Conservation (phyloP, 2,113 vertebrate species). For the Sander lucioperca region DNA sequence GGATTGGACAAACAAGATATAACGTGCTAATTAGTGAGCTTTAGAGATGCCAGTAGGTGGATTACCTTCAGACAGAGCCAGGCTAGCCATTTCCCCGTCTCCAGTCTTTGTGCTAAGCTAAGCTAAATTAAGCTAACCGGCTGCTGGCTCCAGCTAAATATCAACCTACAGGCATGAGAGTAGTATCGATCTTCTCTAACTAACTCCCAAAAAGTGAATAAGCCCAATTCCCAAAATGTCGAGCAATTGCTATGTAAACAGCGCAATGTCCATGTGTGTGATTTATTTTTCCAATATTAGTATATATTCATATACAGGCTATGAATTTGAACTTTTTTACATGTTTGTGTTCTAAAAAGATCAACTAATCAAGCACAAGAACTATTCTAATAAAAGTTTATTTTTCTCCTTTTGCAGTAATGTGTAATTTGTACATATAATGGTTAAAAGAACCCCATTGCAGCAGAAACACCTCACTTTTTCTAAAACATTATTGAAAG, state of each 20-base stretch:
- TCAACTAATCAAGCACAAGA: neutral
- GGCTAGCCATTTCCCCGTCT: too few relatives aligned
- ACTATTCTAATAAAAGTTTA: neutral
- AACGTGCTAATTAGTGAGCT: too few relatives aligned
- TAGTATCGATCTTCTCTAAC: neutral
- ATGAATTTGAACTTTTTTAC: neutral
- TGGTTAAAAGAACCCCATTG: neutral
- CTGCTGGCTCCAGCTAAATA: too few relatives aligned
- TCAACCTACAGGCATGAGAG: neutral
- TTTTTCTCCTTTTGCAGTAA: neutral
- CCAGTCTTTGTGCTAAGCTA: too few relatives aligned
- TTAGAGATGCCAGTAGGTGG: too few relatives aligned
- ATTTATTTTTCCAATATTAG: neutral
- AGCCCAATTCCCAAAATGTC: neutral
- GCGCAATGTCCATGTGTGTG: neutral
- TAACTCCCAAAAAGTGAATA: neutral
- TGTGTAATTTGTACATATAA: neutral
- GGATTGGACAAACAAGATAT: too few relatives aligned
- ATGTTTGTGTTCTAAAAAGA: neutral
- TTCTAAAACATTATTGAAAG: neutral
- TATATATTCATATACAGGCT: neutral
- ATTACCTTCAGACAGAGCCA: too few relatives aligned
- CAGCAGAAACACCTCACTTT: constrained; percentile 1
- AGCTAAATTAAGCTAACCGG: too few relatives aligned
- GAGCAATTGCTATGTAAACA: neutral